Conservation (phyloP, 2,797 vertebrate genomes). For the Delichon dasypus region DNA sequence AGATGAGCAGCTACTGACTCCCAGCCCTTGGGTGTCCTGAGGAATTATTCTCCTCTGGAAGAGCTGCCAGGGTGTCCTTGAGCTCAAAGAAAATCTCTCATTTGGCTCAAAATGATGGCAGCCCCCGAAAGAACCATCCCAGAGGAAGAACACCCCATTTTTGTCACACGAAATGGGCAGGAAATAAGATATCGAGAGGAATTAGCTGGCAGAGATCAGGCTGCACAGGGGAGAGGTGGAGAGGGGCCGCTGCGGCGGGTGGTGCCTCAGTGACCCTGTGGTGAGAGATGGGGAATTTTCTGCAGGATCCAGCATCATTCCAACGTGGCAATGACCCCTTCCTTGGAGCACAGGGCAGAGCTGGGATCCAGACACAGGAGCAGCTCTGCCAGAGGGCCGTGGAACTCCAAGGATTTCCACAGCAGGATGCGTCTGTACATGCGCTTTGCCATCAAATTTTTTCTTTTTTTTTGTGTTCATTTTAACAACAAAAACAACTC, state of each 20-base stretch:
- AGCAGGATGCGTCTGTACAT: rapidly evolving
- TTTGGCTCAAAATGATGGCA: neutral
- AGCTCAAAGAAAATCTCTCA: neutral
- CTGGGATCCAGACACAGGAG: neutral
- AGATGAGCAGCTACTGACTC: neutral
- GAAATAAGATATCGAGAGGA: neutral
- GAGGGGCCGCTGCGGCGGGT: conserved; percentile 33
- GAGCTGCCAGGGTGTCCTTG: neutral
- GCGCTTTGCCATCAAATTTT: neutral
- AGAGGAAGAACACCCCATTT: neutral
- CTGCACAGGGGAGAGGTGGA: neutral
- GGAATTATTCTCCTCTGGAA: neutral
- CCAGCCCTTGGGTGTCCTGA: neutral
- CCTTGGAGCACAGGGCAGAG: neutral
- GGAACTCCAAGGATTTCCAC: neutral
- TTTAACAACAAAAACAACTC: neutral
- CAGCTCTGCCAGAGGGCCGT: neutral
- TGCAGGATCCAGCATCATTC: neutral
- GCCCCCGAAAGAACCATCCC: neutral
- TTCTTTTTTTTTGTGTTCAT: neutral
- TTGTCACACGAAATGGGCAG: neutral
- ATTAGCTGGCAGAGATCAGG: neutral
- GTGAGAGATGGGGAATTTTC: conserved; percentile 48
- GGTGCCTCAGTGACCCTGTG: conserved; percentile 41
- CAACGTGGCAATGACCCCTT: conserved; percentile 8